Evolutionary conservation across 35 echinoderm and acorn worm genomes (phyloP).

Genomic region (Lytechinus variegatus): DNA sequence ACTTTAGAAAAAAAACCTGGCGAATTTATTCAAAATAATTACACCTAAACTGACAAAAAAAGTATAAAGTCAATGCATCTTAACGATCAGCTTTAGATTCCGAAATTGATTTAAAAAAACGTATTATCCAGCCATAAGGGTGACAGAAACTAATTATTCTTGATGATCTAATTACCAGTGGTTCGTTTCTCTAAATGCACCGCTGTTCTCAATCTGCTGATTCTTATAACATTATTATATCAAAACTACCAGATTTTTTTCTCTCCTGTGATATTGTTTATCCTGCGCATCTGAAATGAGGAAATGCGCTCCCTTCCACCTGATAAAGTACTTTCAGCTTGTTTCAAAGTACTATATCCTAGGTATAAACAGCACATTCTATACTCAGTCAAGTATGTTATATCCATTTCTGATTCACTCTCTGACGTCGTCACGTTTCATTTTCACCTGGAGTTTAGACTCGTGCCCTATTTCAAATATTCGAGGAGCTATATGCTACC

Average conservation of each 20-base stretch:
- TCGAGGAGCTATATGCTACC: neutral
- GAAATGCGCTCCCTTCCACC: neutral
- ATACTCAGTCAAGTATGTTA: neutral
- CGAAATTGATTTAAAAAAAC: no score
- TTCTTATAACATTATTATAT: neutral
- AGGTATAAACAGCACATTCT: neutral
- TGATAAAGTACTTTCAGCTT: slow-evolving; percentile 17
- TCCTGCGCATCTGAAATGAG: neutral
- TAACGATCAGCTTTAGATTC: no score
- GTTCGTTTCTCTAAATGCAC: neutral
- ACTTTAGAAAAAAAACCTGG: no score
- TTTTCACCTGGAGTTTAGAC: neutral
- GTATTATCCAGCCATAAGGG: neutral
- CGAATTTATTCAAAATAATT: no score
- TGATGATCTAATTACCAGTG: neutral
- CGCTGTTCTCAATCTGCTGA: neutral
- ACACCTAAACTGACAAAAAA: no score
- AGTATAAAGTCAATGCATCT: no score
- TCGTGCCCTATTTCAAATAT: neutral
- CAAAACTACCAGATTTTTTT: neutral
- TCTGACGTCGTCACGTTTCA: neutral
- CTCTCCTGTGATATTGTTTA: slow-evolving; percentile 9
- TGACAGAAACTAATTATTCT: neutral
- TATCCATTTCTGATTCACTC: neutral
- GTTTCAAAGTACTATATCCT: neutral